These are phyloP conservation scores for Himalopsyche phryganea DNA, from an alignment of 1,140 invertebrate species.

Conservation along the genomic window DNA sequence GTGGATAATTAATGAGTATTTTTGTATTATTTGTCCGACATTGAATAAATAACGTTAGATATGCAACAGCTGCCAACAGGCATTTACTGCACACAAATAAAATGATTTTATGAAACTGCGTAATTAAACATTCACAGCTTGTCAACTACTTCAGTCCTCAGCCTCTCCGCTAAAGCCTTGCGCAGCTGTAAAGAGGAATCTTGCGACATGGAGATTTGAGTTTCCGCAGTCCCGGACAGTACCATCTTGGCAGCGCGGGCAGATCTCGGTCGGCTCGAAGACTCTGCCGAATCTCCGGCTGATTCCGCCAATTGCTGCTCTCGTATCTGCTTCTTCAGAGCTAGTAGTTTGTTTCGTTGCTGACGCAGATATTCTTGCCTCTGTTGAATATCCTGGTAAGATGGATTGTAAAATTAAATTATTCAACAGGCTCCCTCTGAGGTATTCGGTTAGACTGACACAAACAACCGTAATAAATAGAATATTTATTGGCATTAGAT, in stretches of 20 bases:
- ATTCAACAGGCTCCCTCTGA: too few species aligned
- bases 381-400: constrained; percentile 62
- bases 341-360: constrained; percentile 85
- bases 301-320: constrained; percentile 68
- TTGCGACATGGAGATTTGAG: constrained; percentile 35
- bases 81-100: too few species aligned
- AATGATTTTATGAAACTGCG: too few species aligned
- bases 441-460: too few species aligned
- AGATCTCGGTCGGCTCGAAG: constrained; percentile 60
- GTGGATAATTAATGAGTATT: too few species aligned
- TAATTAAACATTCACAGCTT: constrained; percentile 3
- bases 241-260: constrained; percentile 65
- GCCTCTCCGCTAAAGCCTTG: constrained; percentile 73
- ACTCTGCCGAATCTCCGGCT: constrained; percentile 39
- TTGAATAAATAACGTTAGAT: too few species aligned
- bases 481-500: too few species aligned
- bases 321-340: constrained; percentile 81
- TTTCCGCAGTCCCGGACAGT: constrained; percentile 47
- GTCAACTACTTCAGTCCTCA: constrained; percentile 78
- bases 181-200: constrained; percentile 65
- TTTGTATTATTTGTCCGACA: too few species aligned
- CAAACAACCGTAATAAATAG: too few species aligned
- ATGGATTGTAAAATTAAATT: too few species aligned
- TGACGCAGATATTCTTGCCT: constrained; percentile 80
- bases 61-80: too few species aligned